Percentiles rank a stretch among this genome's conserved stretches.
These are phyloP conservation scores for Amblyraja radiata DNA, from an alignment of 2,797 vertebrate genomes.

Conservation along the genomic window DNA sequence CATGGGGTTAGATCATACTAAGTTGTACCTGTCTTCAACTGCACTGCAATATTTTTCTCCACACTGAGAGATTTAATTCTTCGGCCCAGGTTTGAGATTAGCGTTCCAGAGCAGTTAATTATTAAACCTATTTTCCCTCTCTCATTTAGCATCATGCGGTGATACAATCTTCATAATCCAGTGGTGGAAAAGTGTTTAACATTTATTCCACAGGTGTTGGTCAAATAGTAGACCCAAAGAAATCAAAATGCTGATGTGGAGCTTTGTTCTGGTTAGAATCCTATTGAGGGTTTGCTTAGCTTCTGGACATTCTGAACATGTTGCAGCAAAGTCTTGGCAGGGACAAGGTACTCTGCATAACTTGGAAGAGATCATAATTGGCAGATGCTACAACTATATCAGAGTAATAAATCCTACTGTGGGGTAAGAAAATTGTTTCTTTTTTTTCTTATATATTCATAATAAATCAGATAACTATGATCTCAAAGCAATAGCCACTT, in stretches of 20 bases:
- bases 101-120: not conserved
- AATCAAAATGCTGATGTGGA: conserved; percentile 41
- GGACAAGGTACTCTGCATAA: conserved; percentile 53
- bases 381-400: conserved; percentile 58
- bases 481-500: not conserved
- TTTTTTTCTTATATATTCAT: not conserved
- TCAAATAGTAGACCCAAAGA: not conserved
- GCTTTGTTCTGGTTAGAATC: conserved; percentile 37
- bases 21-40: no score
- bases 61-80: no score
- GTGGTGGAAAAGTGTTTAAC: not conserved
- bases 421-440: conserved; percentile 51
- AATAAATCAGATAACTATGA: no score
- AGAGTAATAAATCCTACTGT: conserved; percentile 47
- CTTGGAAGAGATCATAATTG: conserved; percentile 54
- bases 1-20: no score
- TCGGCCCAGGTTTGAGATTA: no score
- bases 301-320: not conserved
- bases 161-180: not conserved
- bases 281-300: conserved; percentile 40
- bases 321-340: conserved; percentile 31
- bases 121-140: not conserved
- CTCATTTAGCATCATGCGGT: not conserved
- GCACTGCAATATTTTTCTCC: no score
- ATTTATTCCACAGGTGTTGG: not conserved